These are phyloP conservation scores for Chamaetylas fuelleborni DNA, from an alignment of 2,113 vertebrate species.

Conservation along the genomic window DNA sequence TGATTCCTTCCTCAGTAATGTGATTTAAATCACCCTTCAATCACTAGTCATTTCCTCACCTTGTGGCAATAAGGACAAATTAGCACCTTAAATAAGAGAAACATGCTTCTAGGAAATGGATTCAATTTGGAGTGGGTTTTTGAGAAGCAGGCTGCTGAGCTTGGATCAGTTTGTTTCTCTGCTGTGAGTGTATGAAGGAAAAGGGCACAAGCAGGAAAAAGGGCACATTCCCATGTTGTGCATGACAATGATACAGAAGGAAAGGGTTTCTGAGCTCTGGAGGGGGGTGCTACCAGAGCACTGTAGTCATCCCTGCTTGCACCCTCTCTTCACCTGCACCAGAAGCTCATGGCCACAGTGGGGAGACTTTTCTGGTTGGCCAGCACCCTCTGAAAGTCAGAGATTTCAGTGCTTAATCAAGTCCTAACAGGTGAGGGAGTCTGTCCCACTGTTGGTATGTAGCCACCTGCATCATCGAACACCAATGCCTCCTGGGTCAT, in stretches of 20 bases:
- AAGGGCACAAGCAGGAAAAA: not conserved
- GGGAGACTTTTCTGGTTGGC: not conserved
- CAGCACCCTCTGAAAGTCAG: not conserved
- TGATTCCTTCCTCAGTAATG: not conserved
- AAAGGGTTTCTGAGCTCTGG: not conserved
- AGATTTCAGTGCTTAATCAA: not conserved
- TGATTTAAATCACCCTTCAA: not conserved
- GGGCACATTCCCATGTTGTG: no score
- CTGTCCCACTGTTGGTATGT: fast-evolving
- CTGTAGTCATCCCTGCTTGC: not conserved
- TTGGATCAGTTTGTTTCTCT: not conserved
- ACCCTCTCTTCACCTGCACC: not conserved
- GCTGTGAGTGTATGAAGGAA: not conserved
- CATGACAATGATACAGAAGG: fast-evolving
- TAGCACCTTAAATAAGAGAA: not conserved
- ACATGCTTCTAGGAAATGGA: not conserved
- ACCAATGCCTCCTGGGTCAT: not conserved
- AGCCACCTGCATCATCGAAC: fast-evolving
- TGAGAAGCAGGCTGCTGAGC: not conserved
- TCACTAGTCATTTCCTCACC: not conserved
- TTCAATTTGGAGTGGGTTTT: not conserved
- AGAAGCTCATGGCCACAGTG: not conserved
- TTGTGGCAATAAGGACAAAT: not conserved
- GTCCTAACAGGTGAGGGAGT: not conserved
- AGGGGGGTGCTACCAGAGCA: fast-evolving